Base-by-base conservation (phyloP, 2,113 vertebrate species). In the Ceyx margarethae region DNA sequence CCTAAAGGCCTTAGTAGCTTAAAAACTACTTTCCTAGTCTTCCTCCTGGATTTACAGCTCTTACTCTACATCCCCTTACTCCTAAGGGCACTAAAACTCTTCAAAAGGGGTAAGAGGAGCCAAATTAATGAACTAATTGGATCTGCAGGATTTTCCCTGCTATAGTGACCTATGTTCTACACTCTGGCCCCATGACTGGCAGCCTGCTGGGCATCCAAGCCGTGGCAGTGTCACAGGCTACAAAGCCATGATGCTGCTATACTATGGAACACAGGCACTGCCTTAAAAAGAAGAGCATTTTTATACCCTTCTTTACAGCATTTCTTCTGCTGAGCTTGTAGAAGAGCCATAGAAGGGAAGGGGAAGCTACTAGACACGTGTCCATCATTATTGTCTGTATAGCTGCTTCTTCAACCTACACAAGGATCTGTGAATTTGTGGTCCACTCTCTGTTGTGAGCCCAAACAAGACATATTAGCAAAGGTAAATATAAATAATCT, bases 171-270 rank as follows among this genome's bases (percentile, higher is more conserved):
- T 51, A 2, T 29, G 64, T 6, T 56, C n/a, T 10, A 16, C 1
- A 0, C 15, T 42, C 11, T 4, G 10, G 23, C 65, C 53, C 31
- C 0, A 0, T 18, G 43, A 61, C 28, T 71, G 12, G 3, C 48
- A 92, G 77, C 69, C 69, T 8, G 2, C 35, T 29, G 9, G 2
- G 7, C 4, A 13, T 16, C 72, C 76, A 71, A 21, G 18, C 31
- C 3, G 67, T 1, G 3, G 43, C 43, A 85, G 16, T 37, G 37
- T 37, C 37, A 73, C 40, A 2, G 3, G 28, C 56, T n/a, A 54
- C n/a, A 23, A 72, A 87, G 68, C 1, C 58, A 66, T 31, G 65
- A 21, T 15, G 15, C 11, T n/a, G 28, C 31, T 77, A 6, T 7
- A 5, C 14, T 78, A 25, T 2, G 43, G 28, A 42, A 31, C 21